phyloP scores from a whole-genome alignment of 2,888 invertebrate genomes.

The Pterostichus madidus region DNA sequence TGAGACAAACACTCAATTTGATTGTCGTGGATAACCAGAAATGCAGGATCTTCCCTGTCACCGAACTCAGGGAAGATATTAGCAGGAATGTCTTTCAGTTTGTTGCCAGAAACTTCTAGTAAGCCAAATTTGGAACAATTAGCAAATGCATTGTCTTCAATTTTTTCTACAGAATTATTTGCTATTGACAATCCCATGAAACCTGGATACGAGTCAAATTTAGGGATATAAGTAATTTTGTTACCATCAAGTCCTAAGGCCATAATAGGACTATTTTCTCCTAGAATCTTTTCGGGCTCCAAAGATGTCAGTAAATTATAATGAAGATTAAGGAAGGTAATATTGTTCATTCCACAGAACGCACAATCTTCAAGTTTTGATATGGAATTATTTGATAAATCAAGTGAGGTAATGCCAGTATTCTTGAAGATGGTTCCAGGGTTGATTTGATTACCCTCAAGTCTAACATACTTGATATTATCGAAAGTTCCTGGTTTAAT shows the following conservation, averaged over 20 bases:
- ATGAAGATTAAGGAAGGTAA: conserved; percentile 2
- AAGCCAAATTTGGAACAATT: conserved; percentile 16
- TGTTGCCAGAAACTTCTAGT: conserved; percentile 28
- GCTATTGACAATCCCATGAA: conserved; percentile 11
- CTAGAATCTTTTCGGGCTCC: conserved; percentile 25
- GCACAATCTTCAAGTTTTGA: conserved; percentile 25
- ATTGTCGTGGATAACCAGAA: conserved; percentile 37
- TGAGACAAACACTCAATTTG: conserved; percentile 40
- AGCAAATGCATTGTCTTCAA: conserved; percentile 32
- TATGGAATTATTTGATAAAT: conserved; percentile 39
- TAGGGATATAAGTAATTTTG: conserved; percentile 28
- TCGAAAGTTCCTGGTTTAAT: conserved; percentile 4
- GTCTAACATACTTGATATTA: not conserved
- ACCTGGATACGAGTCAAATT: not conserved
- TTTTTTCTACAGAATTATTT: conserved; percentile 43
- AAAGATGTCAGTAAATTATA: conserved; percentile 25
- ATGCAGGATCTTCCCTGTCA: conserved; percentile 3
- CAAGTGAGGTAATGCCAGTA: conserved; percentile 2
- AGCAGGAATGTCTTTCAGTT: conserved; percentile 43
- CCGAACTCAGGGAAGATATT: conserved; percentile 23
- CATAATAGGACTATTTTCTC: not conserved
- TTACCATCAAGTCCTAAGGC: conserved; percentile 12
- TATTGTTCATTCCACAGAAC: conserved; percentile 24
- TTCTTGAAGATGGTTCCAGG: conserved; percentile 14
- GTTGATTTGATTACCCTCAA: conserved; percentile 8